Conservation (phyloP, 2,888 invertebrate genomes). For the Thysanoteuthis rhombus region DNA sequence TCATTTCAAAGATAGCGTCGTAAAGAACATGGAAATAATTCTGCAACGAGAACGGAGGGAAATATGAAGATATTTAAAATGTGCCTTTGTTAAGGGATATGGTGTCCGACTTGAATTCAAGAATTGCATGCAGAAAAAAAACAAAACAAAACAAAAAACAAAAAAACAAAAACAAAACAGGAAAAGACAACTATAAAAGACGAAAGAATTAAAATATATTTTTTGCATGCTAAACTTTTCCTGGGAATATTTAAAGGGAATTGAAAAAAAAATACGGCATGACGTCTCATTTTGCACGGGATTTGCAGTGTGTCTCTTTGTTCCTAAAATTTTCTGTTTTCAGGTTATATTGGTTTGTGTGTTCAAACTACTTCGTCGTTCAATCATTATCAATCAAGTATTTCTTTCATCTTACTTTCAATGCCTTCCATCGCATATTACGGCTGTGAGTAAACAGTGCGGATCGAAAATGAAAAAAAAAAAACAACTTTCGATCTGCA, state of each 20-base stretch:
- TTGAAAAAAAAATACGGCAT: not conserved
- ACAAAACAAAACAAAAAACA: not conserved
- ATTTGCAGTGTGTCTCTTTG: not conserved
- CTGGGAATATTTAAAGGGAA: too few relatives aligned
- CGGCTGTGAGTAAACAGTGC: too few relatives aligned
- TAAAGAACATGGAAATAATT: too few relatives aligned
- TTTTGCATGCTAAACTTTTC: too few relatives aligned
- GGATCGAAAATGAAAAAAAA: too few relatives aligned
- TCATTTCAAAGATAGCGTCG: too few relatives aligned
- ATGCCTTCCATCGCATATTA: too few relatives aligned
- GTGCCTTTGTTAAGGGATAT: too few relatives aligned
- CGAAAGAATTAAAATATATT: not conserved
- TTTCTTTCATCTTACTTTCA: not conserved
- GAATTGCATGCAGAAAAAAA: not conserved
- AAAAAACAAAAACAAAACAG: not conserved
- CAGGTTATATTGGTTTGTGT: not conserved
- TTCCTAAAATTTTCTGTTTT: not conserved
- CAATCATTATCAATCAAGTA: not conserved
- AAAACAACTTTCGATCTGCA: not conserved
- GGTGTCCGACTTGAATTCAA: too few relatives aligned
- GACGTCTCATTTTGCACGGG: not conserved
- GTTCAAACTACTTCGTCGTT: not conserved
- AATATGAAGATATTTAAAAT: too few relatives aligned
- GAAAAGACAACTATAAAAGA: not conserved
- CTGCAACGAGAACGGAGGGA: too few relatives aligned